A percentile compares a stretch with the other conserved stretches of the same genome.
Conservation (phyloP, 2,113 vertebrate species). For the Caracal caracal region DNA sequence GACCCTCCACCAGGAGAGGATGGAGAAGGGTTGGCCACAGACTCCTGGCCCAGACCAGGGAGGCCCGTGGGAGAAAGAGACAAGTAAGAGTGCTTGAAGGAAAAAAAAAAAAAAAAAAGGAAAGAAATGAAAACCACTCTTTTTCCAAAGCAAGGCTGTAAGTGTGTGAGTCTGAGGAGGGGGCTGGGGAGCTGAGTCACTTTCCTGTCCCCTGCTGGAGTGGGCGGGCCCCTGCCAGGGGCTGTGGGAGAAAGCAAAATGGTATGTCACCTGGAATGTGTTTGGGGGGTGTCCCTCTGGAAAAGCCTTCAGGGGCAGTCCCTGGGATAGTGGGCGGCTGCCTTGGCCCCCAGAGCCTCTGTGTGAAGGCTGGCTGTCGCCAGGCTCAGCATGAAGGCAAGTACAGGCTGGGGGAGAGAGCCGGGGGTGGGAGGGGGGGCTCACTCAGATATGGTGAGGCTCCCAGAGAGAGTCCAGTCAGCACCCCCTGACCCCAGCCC, state of each 20-base stretch:
- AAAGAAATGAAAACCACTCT: constrained; percentile 54
- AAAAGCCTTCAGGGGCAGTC: not conserved
- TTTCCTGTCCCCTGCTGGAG: constrained; percentile 39
- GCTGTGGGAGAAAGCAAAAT: not conserved
- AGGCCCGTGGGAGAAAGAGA: not conserved
- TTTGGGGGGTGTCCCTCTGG: not conserved
- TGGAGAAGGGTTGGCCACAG: not conserved
- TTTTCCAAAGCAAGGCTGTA: constrained; percentile 55
- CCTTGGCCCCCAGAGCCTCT: not conserved
- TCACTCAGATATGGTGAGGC: not conserved
- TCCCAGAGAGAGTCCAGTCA: not conserved
- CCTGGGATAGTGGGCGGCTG: not conserved
- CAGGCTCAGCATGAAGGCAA: not conserved
- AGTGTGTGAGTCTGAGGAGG: constrained; percentile 42
- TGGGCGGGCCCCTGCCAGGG: not conserved
- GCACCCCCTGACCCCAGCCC: not conserved
- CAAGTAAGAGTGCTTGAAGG: not conserved
- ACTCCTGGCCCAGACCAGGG: not conserved
- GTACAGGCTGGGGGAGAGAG: not conserved
- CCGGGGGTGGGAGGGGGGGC: too few relatives aligned
- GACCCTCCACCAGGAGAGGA: not conserved
- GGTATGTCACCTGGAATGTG: not conserved
- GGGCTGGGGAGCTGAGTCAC: constrained; percentile 36
- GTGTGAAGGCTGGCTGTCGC: not conserved
- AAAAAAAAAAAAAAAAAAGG: not conserved